Percentiles rank a stretch among this genome's conserved stretches.
Conservation (phyloP, 2,113 vertebrate species). For the Probosciger aterrimus region DNA sequence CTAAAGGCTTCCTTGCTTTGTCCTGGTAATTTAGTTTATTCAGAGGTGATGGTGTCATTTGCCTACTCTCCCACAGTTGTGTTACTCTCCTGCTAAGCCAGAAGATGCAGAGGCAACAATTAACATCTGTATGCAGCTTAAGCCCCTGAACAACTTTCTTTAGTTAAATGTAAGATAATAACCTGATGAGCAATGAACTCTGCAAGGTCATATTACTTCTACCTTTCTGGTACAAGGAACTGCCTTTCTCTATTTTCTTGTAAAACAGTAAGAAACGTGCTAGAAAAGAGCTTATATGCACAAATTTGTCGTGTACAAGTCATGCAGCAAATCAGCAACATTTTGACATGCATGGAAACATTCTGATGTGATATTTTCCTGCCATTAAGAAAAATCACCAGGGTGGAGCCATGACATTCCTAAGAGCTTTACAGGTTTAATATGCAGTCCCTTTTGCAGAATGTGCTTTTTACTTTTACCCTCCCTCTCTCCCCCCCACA, state of each 20-base stretch:
- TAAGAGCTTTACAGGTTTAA: neutral
- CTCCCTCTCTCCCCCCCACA: rapidly evolving
- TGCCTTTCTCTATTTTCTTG: neutral
- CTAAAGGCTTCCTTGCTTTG: neutral
- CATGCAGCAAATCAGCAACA: neutral
- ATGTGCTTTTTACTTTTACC: neutral
- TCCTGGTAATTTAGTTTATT: neutral
- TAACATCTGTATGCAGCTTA: neutral
- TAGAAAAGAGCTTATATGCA: neutral
- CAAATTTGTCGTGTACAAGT: neutral
- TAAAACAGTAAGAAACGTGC: neutral
- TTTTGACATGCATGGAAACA: neutral
- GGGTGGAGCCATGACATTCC: neutral
- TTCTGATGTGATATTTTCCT: neutral
- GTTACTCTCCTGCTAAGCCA: neutral
- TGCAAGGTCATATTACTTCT: neutral
- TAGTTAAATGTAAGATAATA: neutral
- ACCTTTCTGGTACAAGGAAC: neutral
- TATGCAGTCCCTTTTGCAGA: neutral
- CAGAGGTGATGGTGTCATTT: neutral
- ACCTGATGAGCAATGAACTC: neutral
- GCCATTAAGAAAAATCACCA: neutral
- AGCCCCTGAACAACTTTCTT: neutral
- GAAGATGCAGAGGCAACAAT: neutral
- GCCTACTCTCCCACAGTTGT: neutral